phyloP scores from a whole-genome alignment of 2,888 invertebrate species.

The Alitta virens region DNA sequence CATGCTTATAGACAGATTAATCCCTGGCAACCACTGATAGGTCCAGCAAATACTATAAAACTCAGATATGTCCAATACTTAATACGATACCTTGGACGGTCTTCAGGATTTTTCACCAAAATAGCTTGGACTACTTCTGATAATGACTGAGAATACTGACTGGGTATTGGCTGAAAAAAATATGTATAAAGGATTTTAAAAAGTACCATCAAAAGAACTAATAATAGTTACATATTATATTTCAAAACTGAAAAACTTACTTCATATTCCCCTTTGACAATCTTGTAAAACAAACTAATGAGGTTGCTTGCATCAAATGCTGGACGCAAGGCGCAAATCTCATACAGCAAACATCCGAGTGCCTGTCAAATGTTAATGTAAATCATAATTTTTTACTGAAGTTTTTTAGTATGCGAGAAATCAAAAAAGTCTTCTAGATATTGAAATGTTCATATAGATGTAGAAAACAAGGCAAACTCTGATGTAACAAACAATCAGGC shows the following conservation, averaged over 20 bases:
- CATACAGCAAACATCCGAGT: slow-evolving; percentile 52
- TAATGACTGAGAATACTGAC: slow-evolving; percentile 38
- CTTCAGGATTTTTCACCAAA: slow-evolving; percentile 44
- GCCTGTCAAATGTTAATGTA: slow-evolving; percentile 36
- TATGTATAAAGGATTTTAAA: background rate
- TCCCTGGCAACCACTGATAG: too few species aligned
- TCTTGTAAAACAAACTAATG: slow-evolving; percentile 51
- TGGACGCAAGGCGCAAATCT: slow-evolving; percentile 46
- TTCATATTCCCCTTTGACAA: slow-evolving; percentile 47
- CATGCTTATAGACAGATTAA: too few species aligned
- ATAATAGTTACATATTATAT: too few species aligned
- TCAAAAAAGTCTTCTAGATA: too few species aligned
- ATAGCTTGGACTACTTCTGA: slow-evolving; percentile 36
- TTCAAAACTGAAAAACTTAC: slow-evolving; percentile 32
- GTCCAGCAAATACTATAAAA: too few species aligned
- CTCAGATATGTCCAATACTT: too few species aligned
- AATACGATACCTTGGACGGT: slow-evolving; percentile 50
- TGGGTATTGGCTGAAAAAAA: slow-evolving; percentile 41
- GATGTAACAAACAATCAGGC: too few species aligned
- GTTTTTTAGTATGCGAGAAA: too few species aligned
- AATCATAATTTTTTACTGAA: too few species aligned
- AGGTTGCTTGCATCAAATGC: slow-evolving; percentile 53
- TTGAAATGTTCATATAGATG: too few species aligned
- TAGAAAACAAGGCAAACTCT: too few species aligned
- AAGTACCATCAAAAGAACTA: too few species aligned